phyloP scores from a whole-genome alignment of 2,113 vertebrate genomes.

The Cryptotis parvus region DNA sequence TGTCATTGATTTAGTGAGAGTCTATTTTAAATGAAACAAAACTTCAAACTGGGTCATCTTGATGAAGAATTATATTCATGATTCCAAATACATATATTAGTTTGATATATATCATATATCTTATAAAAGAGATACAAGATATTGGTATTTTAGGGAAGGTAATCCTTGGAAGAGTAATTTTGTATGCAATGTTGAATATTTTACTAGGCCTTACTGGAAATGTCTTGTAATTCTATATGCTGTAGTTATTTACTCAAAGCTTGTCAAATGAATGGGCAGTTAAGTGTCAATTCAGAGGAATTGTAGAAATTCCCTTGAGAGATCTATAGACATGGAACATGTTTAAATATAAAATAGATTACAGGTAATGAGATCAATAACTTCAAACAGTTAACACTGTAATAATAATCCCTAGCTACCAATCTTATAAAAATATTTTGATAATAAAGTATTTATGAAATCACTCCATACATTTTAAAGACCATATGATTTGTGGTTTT shows the following conservation, averaged over 20 bases:
- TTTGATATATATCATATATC: too few relatives aligned
- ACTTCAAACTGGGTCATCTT: background rate
- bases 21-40: constrained; percentile 9
- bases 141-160: background rate
- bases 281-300: background rate
- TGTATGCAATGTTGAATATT: background rate
- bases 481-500: background rate
- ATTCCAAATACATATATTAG: background rate
- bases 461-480: background rate
- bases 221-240: background rate
- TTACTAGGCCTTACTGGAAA: background rate
- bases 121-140: too few relatives aligned
- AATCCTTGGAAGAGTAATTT: background rate
- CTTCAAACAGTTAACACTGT: background rate
- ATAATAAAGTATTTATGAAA: background rate
- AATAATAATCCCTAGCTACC: background rate
- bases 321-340: background rate
- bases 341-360: background rate
- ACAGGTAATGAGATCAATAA: background rate
- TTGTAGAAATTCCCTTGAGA: background rate
- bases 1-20: background rate
- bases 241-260: background rate
- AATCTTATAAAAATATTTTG: background rate
- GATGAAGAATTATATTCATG: background rate
- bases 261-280: background rate